Evolutionary conservation across 2,113 vertebrate species (phyloP).

Genomic region (Zosterops lateralis): DNA sequence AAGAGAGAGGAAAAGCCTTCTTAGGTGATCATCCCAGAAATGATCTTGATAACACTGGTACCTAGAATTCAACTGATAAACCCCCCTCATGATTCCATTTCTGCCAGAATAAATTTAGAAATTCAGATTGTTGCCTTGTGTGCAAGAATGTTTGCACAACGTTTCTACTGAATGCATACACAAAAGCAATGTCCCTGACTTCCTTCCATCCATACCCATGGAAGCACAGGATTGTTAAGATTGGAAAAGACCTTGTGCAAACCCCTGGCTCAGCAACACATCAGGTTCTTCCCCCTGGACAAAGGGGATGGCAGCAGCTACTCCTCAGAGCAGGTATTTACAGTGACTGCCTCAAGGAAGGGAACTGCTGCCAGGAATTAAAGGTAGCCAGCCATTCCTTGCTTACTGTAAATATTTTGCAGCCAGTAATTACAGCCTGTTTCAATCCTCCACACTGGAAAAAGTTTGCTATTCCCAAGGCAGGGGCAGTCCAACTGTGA

Average conservation of each 20-base stretch:
- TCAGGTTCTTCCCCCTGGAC: background rate
- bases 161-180: background rate
- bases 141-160: background rate
- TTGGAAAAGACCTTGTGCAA: background rate
- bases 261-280: background rate
- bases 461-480: background rate
- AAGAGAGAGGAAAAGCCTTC: background rate
- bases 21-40: background rate
- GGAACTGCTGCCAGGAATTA: background rate
- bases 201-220: background rate
- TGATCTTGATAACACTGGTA: background rate
- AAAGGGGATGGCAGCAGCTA: background rate
- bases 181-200: background rate
- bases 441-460: background rate
- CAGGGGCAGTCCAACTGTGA: background rate
- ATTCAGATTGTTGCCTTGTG: background rate
- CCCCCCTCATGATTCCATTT: background rate
- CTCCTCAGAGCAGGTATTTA: background rate
- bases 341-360: background rate
- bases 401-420: conserved; percentile 1
- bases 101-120: background rate
- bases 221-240: background rate
- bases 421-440: background rate
- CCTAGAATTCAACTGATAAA: background rate
- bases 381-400: background rate